Evolutionary conservation across 2,113 vertebrate genomes (phyloP).

Genomic region (Coreoperca whiteheadi): DNA sequence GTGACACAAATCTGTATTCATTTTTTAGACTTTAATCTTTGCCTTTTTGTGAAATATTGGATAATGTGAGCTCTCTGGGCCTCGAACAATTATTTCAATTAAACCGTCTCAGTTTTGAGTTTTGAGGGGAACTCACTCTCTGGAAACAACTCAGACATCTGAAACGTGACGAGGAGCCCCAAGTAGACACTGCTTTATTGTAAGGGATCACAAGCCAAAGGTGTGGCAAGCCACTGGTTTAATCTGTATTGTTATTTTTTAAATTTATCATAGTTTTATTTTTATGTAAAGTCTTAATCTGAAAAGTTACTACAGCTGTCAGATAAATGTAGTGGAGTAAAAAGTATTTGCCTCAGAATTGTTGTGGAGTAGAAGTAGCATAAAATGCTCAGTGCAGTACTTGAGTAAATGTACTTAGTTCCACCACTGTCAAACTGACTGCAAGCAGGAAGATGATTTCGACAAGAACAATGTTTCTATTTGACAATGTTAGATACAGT

Average conservation of each 20-base stretch:
- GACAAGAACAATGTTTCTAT: neutral
- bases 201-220: neutral
- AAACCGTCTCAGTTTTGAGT: no score
- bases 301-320: neutral
- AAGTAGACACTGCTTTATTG: neutral
- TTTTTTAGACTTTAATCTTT: neutral
- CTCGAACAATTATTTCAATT: neutral
- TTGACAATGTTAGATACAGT: neutral
- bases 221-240: neutral
- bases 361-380: neutral
- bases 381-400: neutral
- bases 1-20: no score
- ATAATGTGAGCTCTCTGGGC: neutral
- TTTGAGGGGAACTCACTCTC: no score
- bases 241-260: neutral
- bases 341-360: neutral
- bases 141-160: no score
- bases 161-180: neutral
- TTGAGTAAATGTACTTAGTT: neutral
- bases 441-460: neutral
- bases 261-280: neutral
- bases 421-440: neutral
- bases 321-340: neutral
- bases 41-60: neutral
- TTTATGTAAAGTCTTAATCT: neutral